phyloP scores from a whole-genome alignment of 2,797 vertebrate species.

The Coracias cyanogaster region DNA sequence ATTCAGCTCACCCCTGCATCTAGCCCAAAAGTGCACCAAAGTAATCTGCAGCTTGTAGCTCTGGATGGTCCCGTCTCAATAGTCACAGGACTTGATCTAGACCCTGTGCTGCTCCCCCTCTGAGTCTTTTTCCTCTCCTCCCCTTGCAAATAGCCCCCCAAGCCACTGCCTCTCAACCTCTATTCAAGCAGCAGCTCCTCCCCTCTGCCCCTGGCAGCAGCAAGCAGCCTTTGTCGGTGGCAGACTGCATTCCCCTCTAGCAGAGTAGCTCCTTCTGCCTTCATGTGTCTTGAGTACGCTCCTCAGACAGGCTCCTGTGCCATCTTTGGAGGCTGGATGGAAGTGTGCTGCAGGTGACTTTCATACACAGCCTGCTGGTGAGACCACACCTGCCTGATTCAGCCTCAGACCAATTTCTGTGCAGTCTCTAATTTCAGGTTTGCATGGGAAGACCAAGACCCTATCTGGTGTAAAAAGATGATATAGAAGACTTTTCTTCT shows the following conservation, averaged over 20 bases:
- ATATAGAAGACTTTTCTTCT: not conserved
- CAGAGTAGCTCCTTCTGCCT: not conserved
- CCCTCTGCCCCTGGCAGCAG: not conserved
- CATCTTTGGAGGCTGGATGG: not conserved
- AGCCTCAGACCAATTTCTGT: not conserved
- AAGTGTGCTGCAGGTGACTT: not conserved
- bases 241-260: not conserved
- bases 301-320: not conserved
- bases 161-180: not conserved
- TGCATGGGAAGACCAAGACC: not conserved
- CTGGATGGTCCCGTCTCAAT: not conserved
- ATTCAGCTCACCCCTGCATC: not conserved
- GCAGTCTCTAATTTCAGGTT: not conserved
- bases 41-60: not conserved
- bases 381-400: not conserved
- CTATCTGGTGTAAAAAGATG: not conserved
- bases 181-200: not conserved
- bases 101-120: fast-evolving
- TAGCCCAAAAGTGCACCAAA: not conserved
- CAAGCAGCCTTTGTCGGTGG: not conserved
- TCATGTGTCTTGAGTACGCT: not conserved
- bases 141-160: not conserved
- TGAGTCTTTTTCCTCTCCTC: not conserved
- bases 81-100: not conserved
- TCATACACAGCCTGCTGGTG: not conserved